A percentile compares a stretch with the other conserved stretches of the same genome.
phyloP scores from a whole-genome alignment of 2,888 invertebrate genomes.

The Stramonita haemastoma region DNA sequence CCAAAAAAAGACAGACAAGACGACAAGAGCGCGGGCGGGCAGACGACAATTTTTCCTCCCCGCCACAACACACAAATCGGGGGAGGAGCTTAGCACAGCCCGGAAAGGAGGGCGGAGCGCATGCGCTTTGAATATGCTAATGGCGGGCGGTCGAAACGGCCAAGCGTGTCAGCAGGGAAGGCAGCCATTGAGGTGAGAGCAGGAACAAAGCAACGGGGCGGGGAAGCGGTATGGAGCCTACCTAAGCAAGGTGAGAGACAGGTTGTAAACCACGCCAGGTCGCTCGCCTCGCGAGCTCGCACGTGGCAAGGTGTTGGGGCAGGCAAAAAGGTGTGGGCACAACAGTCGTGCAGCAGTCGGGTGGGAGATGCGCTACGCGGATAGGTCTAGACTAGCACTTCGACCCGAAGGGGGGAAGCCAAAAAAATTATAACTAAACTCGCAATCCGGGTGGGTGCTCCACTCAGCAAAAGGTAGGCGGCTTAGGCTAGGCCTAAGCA shows the following conservation, averaged over 20 bases:
- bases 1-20: background rate
- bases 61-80: background rate
- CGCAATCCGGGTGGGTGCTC: slow-evolving; percentile 26
- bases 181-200: slow-evolving; percentile 44
- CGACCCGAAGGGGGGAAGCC: background rate
- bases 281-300: slow-evolving; percentile 31
- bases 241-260: slow-evolving; percentile 44
- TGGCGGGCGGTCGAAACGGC: slow-evolving; percentile 26
- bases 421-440: background rate
- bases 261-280: slow-evolving; percentile 39
- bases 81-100: slow-evolving; percentile 34
- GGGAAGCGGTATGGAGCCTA: slow-evolving; percentile 36
- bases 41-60: background rate
- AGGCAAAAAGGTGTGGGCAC: slow-evolving; percentile 35
- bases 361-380: slow-evolving; percentile 24
- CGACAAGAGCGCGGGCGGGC: background rate
- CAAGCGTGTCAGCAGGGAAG: slow-evolving; percentile 13
- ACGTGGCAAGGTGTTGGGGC: slow-evolving; percentile 37
- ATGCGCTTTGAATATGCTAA: slow-evolving; percentile 35
- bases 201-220: slow-evolving; percentile 40
- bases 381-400: background rate
- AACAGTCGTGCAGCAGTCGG: background rate
- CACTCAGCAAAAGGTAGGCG: background rate
- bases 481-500: too few relatives aligned
- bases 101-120: slow-evolving; percentile 36